A percentile compares a stretch with the other conserved stretches of the same genome.
Evolutionary conservation across 2,888 invertebrate species (phyloP).

Genomic region (Brachypalpus laphriformis): DNA sequence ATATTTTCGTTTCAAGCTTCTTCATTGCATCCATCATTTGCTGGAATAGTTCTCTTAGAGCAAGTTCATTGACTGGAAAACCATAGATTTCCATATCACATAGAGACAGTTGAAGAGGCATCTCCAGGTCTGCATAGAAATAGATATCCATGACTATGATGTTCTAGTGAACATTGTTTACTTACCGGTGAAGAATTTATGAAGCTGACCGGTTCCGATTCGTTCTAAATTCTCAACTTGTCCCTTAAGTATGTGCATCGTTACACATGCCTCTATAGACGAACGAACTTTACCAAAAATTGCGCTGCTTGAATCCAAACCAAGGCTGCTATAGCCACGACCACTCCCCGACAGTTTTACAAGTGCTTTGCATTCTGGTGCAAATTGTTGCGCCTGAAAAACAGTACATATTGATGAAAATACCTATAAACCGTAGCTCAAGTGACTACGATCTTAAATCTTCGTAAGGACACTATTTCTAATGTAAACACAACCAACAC

Average conservation of each 20-base stretch:
- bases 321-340: constrained; percentile 79
- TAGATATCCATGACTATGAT: constrained; percentile 75
- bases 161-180: no score
- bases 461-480: no score
- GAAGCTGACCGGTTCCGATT: constrained; percentile 81
- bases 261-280: constrained; percentile 79
- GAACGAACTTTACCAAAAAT: constrained; percentile 79
- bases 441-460: no score
- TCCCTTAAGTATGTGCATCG: constrained; percentile 79
- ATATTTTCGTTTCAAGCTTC: constrained; percentile 89
- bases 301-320: constrained; percentile 78
- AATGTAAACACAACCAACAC: no score
- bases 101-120: constrained; percentile 87
- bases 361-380: constrained; percentile 80
- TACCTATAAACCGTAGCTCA: not conserved
- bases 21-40: constrained; percentile 87
- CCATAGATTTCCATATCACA: constrained; percentile 92
- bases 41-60: constrained; percentile 85
- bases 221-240: constrained; percentile 82
- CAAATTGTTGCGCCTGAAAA: constrained; percentile 78
- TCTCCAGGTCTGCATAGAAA: constrained; percentile 87
- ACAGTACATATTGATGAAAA: not conserved
- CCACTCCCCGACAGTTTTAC: constrained; percentile 78
- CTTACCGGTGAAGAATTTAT: constrained; percentile 80
- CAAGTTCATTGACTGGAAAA: constrained; percentile 86